Percentiles rank a stretch among this genome's conserved stretches.
Conservation (phyloP, 2,888 invertebrate genomes). For the Heteropelma amictum region DNA sequence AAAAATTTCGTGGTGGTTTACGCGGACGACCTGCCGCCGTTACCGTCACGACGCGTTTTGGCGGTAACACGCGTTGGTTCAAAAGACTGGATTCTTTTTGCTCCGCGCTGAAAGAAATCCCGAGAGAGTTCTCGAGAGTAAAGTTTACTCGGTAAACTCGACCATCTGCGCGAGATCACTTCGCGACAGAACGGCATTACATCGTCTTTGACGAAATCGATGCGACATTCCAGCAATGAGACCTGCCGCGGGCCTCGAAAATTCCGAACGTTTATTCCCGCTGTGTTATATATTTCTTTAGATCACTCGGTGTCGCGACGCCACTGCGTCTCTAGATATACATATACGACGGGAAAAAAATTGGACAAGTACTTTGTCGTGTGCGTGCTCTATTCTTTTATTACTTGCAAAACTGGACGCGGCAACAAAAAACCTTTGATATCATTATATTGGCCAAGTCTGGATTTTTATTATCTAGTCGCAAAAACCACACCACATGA, state of each 20-base stretch:
- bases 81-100: slow-evolving; percentile 53
- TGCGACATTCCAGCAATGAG: slow-evolving; percentile 47
- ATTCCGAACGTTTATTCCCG: slow-evolving; percentile 20
- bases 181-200: slow-evolving; percentile 62
- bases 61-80: neutral
- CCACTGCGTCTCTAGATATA: too few species aligned
- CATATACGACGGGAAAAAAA: too few species aligned
- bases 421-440: too few species aligned
- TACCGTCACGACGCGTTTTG: slow-evolving; percentile 25
- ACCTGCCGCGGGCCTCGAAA: slow-evolving; percentile 11
- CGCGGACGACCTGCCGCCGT: slow-evolving; percentile 35
- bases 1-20: slow-evolving; percentile 20
- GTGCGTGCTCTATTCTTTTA: too few species aligned
- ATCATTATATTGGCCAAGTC: too few species aligned
- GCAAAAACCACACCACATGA: too few species aligned
- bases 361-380: too few species aligned
- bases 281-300: too few species aligned
- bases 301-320: too few species aligned
- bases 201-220: slow-evolving; percentile 61
- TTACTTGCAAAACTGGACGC: too few species aligned
- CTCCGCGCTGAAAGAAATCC: slow-evolving; percentile 50
- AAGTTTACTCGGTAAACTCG: slow-evolving; percentile 62
- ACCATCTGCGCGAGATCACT: slow-evolving; percentile 57
- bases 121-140: slow-evolving; percentile 19
- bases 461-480: too few species aligned